These are phyloP conservation scores for Agrilus mali DNA, from an alignment of 2,888 invertebrate genomes.

Conservation along the genomic window DNA sequence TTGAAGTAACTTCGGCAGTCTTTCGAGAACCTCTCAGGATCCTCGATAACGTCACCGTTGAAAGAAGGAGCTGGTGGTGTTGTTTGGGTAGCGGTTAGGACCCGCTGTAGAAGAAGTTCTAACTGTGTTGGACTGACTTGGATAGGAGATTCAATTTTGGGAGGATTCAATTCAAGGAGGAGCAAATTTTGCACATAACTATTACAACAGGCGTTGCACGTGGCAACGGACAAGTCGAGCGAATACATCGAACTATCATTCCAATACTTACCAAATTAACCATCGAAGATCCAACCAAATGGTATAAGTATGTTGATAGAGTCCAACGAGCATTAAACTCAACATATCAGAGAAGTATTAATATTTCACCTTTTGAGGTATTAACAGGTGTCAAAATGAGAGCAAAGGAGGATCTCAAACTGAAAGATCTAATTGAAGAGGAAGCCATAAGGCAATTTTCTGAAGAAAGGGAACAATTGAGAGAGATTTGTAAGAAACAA, in stretches of 20 bases:
- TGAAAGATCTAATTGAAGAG: conserved; percentile 11
- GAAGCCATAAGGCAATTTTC: conserved; percentile 9
- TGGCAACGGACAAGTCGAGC: conserved; percentile 26
- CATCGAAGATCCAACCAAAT: conserved; percentile 8
- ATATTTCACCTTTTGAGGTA: conserved; percentile 13
- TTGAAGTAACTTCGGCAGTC: too few species aligned
- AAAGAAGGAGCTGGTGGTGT: too few species aligned
- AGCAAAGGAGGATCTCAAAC: conserved; percentile 7
- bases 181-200: conserved; percentile 21
- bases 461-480: conserved; percentile 6
- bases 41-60: too few species aligned
- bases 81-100: too few species aligned
- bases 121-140: too few species aligned
- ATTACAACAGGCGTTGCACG: conserved; percentile 23
- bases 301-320: conserved; percentile 6
- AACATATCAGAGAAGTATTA: conserved; percentile 11
- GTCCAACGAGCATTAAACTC: conserved; percentile 12
- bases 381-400: conserved; percentile 10
- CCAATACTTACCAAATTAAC: conserved; percentile 12
- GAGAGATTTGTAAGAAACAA: conserved; percentile 8
- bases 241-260: conserved; percentile 13
- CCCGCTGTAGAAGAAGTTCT: too few species aligned
- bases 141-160: too few species aligned
- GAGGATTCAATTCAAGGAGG: too few species aligned
- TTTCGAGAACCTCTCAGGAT: too few species aligned